Conservation (phyloP, 2,797 vertebrate species). For the Cirrhinus mrigala region DNA sequence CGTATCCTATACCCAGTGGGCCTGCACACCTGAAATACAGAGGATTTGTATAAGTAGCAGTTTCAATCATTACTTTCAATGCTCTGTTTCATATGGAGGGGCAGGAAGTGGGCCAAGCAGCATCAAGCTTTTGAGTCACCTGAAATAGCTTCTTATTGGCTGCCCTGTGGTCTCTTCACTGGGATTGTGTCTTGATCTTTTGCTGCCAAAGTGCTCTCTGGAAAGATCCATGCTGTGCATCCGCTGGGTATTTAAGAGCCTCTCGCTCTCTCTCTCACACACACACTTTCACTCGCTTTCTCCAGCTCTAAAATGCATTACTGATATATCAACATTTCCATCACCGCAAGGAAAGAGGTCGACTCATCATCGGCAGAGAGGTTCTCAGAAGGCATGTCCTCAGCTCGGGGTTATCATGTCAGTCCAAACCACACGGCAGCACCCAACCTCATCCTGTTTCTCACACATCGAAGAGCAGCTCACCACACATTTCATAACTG, state of each 20-base stretch:
- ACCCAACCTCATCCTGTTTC: constrained; percentile 60
- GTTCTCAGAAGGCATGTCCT: constrained; percentile 44
- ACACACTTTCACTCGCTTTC: constrained; percentile 10
- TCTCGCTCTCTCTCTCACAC: constrained; percentile 1
- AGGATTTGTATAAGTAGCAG: background rate
- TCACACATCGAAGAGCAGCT: constrained; percentile 48
- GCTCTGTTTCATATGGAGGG: constrained; percentile 5
- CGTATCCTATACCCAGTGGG: background rate
- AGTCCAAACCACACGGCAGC: constrained; percentile 44
- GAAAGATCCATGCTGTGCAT: constrained; percentile 22
- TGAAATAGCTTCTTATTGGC: constrained; percentile 42
- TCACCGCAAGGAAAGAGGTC: constrained; percentile 9
- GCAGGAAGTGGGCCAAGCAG: constrained; percentile 46
- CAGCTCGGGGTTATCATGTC: constrained; percentile 31
- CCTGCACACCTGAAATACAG: background rate
- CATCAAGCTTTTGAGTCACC: constrained; percentile 46
- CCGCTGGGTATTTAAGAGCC: constrained; percentile 19
- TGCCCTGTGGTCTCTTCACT: constrained; percentile 14
- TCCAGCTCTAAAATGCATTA: constrained; percentile 20
- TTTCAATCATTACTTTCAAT: constrained; percentile 18
- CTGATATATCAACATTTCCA: constrained; percentile 27
- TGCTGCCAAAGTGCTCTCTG: constrained; percentile 15
- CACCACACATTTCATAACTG: constrained; percentile 36
- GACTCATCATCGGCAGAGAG: constrained; percentile 14
- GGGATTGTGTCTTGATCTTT: constrained; percentile 9